phyloP scores from a whole-genome alignment of 2,797 vertebrate species.

The Esox lucius region DNA sequence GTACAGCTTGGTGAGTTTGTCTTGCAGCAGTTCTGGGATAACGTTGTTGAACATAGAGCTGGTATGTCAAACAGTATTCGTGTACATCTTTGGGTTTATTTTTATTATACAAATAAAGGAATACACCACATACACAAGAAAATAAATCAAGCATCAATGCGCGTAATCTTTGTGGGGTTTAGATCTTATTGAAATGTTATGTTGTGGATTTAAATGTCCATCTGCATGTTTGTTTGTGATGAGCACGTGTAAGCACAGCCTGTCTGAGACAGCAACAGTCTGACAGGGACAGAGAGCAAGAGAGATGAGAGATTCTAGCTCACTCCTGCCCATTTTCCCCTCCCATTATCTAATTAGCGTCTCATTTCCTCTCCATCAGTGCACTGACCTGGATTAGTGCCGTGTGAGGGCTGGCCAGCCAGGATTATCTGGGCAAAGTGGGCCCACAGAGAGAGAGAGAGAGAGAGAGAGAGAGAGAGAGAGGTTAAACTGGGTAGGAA shows the following conservation, averaged over 20 bases:
- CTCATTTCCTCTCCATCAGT: conserved; percentile 91
- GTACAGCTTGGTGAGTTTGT: too few species aligned
- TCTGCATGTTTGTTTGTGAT: neutral
- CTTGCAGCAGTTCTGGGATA: too few species aligned
- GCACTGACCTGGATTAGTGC: conserved; percentile 85
- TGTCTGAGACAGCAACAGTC: conserved; percentile 10
- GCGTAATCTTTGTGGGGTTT: too few species aligned
- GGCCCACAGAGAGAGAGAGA: conserved; percentile 22
- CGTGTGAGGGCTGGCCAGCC: conserved; percentile 71
- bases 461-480: conserved; percentile 7
- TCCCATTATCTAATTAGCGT: conserved; percentile 91
- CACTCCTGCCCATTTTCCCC: conserved; percentile 80
- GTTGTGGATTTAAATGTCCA: too few species aligned
- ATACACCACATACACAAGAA: too few species aligned
- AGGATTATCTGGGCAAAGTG: conserved; percentile 52
- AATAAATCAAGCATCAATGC: too few species aligned
- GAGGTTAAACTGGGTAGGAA: neutral
- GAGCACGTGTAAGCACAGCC: neutral
- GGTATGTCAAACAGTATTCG: too few species aligned
- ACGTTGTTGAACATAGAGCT: too few species aligned
- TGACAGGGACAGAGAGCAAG: conserved; percentile 8
- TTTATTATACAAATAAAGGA: too few species aligned
- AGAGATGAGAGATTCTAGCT: conserved; percentile 58
- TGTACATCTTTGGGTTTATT: too few species aligned
- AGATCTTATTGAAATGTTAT: too few species aligned